These are phyloP conservation scores for Itoplectis maculator DNA, from an alignment of 2,888 invertebrate species.

Conservation along the genomic window DNA sequence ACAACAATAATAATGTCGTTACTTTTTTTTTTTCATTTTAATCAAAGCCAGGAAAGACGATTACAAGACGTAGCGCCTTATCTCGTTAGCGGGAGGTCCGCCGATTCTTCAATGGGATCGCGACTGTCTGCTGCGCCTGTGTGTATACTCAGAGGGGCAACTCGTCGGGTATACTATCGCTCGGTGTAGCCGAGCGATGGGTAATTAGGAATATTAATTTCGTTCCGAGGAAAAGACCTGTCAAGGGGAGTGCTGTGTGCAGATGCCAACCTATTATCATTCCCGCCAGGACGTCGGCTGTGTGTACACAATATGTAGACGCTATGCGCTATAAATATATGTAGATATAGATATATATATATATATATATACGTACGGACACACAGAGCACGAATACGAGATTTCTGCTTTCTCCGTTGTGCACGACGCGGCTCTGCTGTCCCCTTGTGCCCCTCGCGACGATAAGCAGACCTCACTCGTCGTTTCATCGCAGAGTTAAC, in stretches of 20 bases:
- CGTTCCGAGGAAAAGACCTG: constrained; percentile 77
- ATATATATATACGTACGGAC: constrained; percentile 69
- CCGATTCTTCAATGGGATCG: constrained; percentile 31
- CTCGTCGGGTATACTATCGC: constrained; percentile 28
- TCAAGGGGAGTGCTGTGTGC: constrained; percentile 80
- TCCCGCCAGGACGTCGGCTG: constrained; percentile 63
- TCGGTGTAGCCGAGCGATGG: constrained; percentile 36
- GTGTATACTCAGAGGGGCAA: neutral
- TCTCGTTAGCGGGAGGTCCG: constrained; percentile 22
- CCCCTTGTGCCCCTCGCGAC: constrained; percentile 53
- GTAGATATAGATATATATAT: constrained; percentile 32
- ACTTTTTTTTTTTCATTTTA: neutral
- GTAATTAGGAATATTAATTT: constrained; percentile 84
- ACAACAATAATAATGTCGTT: neutral
- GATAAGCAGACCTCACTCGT: constrained; percentile 46
- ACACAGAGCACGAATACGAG: constrained; percentile 75
- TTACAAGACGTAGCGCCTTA: constrained; percentile 24
- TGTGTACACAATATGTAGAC: constrained; percentile 50
- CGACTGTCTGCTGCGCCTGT: too few relatives aligned
- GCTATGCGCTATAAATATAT: constrained; percentile 17
- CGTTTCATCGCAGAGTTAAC: constrained; percentile 82
- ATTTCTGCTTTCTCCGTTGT: constrained; percentile 73
- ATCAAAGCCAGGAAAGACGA: constrained; percentile 12
- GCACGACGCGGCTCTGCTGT: constrained; percentile 65
- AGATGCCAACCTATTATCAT: constrained; percentile 85